Base-by-base conservation (phyloP, 2,888 invertebrate genomes). In the Drosophila nigricruria region DNA sequence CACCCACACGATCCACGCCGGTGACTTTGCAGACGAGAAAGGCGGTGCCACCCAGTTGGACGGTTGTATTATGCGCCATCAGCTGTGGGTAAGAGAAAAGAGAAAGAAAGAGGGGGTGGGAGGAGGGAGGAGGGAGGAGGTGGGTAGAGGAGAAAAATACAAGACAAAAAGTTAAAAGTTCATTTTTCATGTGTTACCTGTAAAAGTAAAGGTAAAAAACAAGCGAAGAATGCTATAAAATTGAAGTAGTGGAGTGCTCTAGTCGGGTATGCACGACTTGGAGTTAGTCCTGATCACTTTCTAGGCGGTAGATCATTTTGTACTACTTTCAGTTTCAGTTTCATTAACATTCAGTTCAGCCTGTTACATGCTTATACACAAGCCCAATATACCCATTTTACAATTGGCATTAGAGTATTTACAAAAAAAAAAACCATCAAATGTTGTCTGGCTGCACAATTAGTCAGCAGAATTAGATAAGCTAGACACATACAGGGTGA, bases 1-100 rank as follows among this genome's bases (percentile, higher is more conserved):
- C 93, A 93, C 93, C 93, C 92, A 93, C 93, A 93, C 93, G 91
- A 81, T 93, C 93, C 91, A 93, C 93, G 81, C 93, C 93, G 77
- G 93, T 88, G 73, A 93, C 93, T 91, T 93, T 93, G 92, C 93
- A 93, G 82, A 93, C 91, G 69, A 93, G 90, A 84, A 93, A 93
- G 64, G 93, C 93, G 77, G 93, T 93, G 80, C 93, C 93, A 81
- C 93, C 93, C 85, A 93, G 85, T 81, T 93, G 93, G 89, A 93
- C 93, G 91, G 93, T 93, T 81, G 93, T 93, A 70, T 93, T 93
- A 73, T 93, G 93, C 82, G 93, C 93, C 93, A 93, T 93, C 93
- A 93, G 92, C 93, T 93, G 92, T 76, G 91, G 32, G 38, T 34
- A 8, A 59, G 45, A 64, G 6, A 54, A 45, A 14, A 54, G 5